These are phyloP conservation scores for Micropoecilia bifurca DNA, from an alignment of 2,797 vertebrate genomes.

Conservation along the genomic window DNA sequence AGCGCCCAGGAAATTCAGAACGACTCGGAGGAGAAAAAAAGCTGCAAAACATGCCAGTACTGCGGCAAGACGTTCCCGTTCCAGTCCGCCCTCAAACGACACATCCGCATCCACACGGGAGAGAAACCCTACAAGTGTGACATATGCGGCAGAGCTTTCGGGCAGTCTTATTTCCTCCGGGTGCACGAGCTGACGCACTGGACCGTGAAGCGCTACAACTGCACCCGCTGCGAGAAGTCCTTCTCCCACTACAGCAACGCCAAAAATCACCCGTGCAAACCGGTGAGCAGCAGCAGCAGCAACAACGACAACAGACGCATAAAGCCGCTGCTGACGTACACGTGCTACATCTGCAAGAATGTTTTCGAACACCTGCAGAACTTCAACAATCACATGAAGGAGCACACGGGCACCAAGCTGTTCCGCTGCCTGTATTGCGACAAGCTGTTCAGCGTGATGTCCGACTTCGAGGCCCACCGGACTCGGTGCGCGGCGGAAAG, in stretches of 20 bases:
- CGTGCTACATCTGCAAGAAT: constrained; percentile 83
- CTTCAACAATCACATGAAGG: constrained; percentile 81
- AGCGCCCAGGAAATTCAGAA: background rate
- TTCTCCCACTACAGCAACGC: constrained; percentile 82
- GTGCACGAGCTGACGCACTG: constrained; percentile 84
- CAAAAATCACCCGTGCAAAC: constrained; percentile 77
- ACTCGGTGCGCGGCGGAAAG: constrained; percentile 60
- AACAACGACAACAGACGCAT: constrained; percentile 11
- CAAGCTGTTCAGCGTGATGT: constrained; percentile 74
- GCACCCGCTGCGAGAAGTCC: constrained; percentile 78
- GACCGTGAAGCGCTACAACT: constrained; percentile 83
- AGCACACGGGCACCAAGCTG: constrained; percentile 75
- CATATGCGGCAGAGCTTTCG: constrained; percentile 83
- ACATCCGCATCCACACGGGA: constrained; percentile 82
- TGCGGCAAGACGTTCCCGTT: constrained; percentile 82
- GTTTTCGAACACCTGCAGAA: constrained; percentile 72
- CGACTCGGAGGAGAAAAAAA: constrained; percentile 37
- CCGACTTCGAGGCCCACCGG: constrained; percentile 75
- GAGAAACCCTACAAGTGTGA: constrained; percentile 84
- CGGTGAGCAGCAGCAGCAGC: constrained; percentile 12
- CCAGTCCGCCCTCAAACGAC: constrained; percentile 80
- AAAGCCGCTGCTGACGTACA: constrained; percentile 72
- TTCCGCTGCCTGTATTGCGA: constrained; percentile 78
- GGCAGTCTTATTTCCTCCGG: constrained; percentile 79
- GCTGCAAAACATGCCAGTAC: constrained; percentile 72